Conservation (phyloP, 2,113 vertebrate species). For the Irena cyanogastra region DNA sequence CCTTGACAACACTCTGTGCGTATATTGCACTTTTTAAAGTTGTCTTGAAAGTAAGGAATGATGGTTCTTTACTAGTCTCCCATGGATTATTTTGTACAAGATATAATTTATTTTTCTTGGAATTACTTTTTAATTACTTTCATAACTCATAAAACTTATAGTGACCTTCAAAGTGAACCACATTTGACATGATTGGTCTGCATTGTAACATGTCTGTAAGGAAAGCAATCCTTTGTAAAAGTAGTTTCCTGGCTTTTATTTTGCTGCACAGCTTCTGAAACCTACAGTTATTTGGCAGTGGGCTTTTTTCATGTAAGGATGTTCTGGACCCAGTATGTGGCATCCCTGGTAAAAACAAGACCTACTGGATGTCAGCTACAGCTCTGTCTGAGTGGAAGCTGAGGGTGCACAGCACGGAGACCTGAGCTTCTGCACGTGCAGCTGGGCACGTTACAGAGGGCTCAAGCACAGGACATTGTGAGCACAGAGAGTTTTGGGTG, state of each 20-base stretch:
- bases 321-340: not conserved
- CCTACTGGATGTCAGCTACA: not conserved
- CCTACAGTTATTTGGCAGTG: not conserved
- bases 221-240: constrained; percentile 12
- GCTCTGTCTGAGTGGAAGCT: not conserved
- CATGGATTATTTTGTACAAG: constrained; percentile 72
- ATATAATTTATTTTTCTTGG: constrained; percentile 79
- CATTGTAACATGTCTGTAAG: constrained; percentile 13
- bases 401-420: not conserved
- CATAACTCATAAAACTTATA: constrained; percentile 30
- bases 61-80: constrained; percentile 4
- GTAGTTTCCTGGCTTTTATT: not conserved
- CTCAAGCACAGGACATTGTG: not conserved
- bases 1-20: constrained; percentile 1
- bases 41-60: constrained; percentile 38
- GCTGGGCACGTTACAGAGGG: not conserved
- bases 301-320: not conserved
- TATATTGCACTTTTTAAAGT: not conserved
- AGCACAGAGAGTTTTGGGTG: not conserved
- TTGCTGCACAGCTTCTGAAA: not conserved
- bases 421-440: not conserved
- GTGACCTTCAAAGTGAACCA: constrained; percentile 51
- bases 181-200: constrained; percentile 65
- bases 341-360: not conserved
- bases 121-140: constrained; percentile 68